Evolutionary conservation across 2,113 vertebrate species (phyloP), one percentile per base, ranked within the genome.

Genomic region (Platichthys flesus): DNA sequence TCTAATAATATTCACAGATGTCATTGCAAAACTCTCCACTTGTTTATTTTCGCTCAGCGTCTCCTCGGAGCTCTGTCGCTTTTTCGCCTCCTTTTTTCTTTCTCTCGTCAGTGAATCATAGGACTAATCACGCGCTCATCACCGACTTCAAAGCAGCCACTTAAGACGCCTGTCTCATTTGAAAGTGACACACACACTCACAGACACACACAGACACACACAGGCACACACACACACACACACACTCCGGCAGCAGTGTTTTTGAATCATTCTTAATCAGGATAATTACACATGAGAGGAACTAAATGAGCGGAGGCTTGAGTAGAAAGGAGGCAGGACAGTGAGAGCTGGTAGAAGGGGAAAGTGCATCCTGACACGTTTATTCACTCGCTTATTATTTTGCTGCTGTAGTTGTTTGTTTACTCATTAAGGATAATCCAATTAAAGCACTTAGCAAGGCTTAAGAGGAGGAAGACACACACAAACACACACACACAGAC

Each of bases 1-100:
- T 85, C 86, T 90, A 91, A 92, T 89, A 87, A 90, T 90, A 90
- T 91, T 89, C 89, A 86, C 90, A 90, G 90, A 89, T 92, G 88
- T 89, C 91, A 85, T 88, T 89, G 90, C 51, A 72, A 74, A 89
- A 83, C 64, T 86, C 88, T 84, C 83, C 75, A 62, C 90, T 92
- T 88, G 87, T 91, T 89, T 88, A 77, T 78, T 88, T 82, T 82
- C 78, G 49, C 58, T 80, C 79, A 60, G 42, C 28, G 20, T 55
- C 68, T 79, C 78, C 37, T 55, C 12, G 4, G 12, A 61, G 71
- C 74, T 82, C 75, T 37, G 8, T 37, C 31, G 31, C 3, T 31
- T 31, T 31, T 31, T 31, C 31, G 12, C 71, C 67, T 75, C 37
- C 58, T 31, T 31, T 67, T 74, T 66, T 74, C 67, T 77, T 63